phyloP scores from a whole-genome alignment of 2,797 vertebrate genomes.

The Gobio occitaniae region DNA sequence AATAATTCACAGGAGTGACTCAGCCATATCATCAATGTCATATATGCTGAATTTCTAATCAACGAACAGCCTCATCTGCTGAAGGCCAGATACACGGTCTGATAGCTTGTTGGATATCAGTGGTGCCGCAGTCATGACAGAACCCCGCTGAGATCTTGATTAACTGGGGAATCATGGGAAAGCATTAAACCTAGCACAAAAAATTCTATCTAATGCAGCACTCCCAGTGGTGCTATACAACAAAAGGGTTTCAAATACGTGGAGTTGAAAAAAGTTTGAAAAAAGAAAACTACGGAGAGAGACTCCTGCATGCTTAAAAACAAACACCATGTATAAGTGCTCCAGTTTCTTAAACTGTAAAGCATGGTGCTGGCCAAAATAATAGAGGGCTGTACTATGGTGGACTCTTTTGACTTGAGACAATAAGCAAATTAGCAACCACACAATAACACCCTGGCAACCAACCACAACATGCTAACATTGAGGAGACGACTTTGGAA shows the following conservation, averaged over 20 bases:
- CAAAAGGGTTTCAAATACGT: slow-evolving; percentile 1
- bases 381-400: too few relatives aligned
- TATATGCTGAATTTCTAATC: slow-evolving; percentile 23
- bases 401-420: neutral
- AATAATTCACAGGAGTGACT: neutral
- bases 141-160: slow-evolving; percentile 16
- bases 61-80: neutral
- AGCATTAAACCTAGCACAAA: slow-evolving; percentile 6
- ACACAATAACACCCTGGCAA: neutral
- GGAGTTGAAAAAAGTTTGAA: slow-evolving; percentile 1
- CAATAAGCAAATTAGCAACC: neutral
- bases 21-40: slow-evolving; percentile 8
- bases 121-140: neutral
- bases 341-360: neutral
- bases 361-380: neutral
- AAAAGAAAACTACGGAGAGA: neutral
- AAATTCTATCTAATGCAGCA: neutral
- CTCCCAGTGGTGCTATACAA: neutral
- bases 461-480: neutral
- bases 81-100: neutral
- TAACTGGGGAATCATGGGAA: slow-evolving; percentile 3
- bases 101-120: neutral
- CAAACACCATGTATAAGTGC: neutral
- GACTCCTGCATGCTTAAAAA: neutral
- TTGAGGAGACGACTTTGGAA: neutral